A percentile compares a stretch with the other conserved stretches of the same genome.
Conservation (phyloP, 2,113 vertebrate genomes). For the Apaloderma vittatum region DNA sequence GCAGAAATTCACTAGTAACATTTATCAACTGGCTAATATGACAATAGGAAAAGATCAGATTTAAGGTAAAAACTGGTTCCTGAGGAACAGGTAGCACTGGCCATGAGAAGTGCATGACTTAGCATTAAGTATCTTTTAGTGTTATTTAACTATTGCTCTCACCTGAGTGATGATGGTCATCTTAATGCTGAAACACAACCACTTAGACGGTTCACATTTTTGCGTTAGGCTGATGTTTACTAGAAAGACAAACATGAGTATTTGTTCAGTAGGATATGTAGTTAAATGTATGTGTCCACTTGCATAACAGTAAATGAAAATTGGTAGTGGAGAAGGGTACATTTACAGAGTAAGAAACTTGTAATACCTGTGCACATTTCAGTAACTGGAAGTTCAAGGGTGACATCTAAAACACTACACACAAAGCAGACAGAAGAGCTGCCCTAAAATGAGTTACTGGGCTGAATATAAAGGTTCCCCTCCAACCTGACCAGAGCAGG, state of each 20-base stretch:
- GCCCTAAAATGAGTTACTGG: neutral
- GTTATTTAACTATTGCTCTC: neutral
- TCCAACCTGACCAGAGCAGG: neutral
- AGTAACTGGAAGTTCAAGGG: neutral
- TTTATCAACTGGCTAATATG: neutral
- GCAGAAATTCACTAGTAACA: neutral
- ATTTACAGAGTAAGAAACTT: neutral
- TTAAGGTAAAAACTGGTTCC: neutral
- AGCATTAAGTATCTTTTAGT: neutral
- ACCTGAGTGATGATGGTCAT: rapidly evolving
- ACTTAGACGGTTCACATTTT: neutral
- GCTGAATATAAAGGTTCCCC: neutral
- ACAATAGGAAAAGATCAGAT: neutral
- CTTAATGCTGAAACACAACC: neutral
- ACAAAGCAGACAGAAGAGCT: neutral
- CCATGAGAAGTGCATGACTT: neutral
- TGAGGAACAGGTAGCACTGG: neutral
- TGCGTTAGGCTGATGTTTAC: neutral
- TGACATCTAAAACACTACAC: neutral
- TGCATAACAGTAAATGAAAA: neutral
- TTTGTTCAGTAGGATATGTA: neutral
- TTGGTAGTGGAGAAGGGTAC: neutral
- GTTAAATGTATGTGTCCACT: neutral
- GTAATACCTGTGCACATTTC: neutral
- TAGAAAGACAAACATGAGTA: neutral